Evolutionary conservation across 2,888 invertebrate genomes (phyloP), one percentile per base, ranked within the genome.

Genomic region (Ophioninae sp.): DNA sequence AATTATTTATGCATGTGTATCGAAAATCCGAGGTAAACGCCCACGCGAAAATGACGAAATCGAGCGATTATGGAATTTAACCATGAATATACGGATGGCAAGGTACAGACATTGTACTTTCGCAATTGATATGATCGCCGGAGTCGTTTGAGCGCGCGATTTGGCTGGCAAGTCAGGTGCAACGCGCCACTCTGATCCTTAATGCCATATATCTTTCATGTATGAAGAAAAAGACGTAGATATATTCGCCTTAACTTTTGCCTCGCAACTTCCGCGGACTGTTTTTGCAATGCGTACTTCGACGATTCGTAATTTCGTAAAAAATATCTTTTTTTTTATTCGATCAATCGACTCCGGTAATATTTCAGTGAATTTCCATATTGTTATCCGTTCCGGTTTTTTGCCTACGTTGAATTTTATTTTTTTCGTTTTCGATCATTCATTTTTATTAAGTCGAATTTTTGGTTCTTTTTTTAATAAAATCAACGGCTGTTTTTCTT

Each of bases 111-210:
- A 51, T 74, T 74, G 22, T 37, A 67, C 30, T 78, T 78, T 51
- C 64, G 71, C 63, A 71, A 72, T 78, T 78, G 63, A 56, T 71
- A 78, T 63, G n/a, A 78, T 78, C 13, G 56, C 69, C 58, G 51
- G 56, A 23, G 56, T 56, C n/a, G 8, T 13, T 6, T 51, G 10
- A 78, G 77, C 51, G 37, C 67, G 72, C 44, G 59, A 65, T 73
- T 79, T 79, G 79, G 65, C 67, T 79, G 79, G 58, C 59, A 59
- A 67, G 73, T 79, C 72, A 72, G 65, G 65, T 73, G 79, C 72
- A 79, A 72, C 69, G 39, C 22, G 51, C 65, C 13, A 65, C 20
- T 22, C 7, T 65, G 59, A 71, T 69, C 61, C 22, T 71, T 61
- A 69, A 56, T 75, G 56, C 37, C 56, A 65, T 39, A 39, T 58